A percentile compares a stretch with the other conserved stretches of the same genome.
Conservation (phyloP, 2,113 vertebrate genomes). For the Oreotragus oreotragus region DNA sequence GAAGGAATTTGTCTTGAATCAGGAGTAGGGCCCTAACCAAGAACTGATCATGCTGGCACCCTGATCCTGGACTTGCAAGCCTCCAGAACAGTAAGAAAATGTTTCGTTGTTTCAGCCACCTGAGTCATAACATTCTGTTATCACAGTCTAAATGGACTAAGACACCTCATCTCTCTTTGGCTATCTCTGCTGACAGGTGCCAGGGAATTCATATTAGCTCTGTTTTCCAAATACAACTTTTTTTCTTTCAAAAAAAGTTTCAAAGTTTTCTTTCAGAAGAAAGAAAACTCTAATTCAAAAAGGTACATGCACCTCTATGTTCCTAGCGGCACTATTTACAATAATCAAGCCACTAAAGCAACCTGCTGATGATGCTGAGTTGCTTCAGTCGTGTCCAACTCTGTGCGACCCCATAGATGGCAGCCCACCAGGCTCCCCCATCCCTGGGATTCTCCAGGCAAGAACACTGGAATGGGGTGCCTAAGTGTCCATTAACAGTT, state of each 20-base stretch:
- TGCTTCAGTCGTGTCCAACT: too few relatives aligned
- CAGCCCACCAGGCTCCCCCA: too few relatives aligned
- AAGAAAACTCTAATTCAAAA: neutral
- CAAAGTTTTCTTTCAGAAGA: neutral
- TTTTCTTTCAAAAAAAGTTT: conserved; percentile 38
- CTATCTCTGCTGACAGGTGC: conserved; percentile 13
- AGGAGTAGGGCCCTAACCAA: neutral
- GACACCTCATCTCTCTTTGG: neutral
- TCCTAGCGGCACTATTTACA: neutral
- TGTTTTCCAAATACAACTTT: conserved; percentile 11
- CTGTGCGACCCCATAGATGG: too few relatives aligned
- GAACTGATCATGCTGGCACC: neutral
- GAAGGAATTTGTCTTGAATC: neutral
- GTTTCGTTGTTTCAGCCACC: neutral
- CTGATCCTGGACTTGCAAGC: neutral
- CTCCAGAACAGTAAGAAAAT: neutral
- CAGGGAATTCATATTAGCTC: conserved; percentile 33
- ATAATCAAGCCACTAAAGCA: neutral
- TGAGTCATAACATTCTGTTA: neutral
- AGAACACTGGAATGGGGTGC: too few relatives aligned
- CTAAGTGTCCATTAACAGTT: neutral
- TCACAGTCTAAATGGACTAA: neutral
- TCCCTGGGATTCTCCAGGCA: too few relatives aligned
- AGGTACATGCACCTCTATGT: neutral
- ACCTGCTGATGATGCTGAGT: too few relatives aligned